These are phyloP conservation scores for Cerastis leucographa DNA, from an alignment of 2,888 invertebrate genomes.

Conservation along the genomic window DNA sequence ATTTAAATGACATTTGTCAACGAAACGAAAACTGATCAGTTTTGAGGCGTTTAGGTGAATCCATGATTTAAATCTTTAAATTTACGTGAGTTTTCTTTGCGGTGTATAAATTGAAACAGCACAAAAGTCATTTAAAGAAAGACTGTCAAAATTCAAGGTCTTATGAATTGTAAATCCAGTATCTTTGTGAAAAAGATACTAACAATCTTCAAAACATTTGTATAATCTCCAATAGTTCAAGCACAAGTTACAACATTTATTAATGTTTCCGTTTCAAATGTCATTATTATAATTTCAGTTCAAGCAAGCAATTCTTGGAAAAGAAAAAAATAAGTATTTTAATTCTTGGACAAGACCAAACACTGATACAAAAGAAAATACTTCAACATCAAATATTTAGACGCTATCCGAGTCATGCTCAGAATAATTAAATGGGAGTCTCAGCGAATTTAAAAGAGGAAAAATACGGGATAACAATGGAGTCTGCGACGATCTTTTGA, in stretches of 20 bases:
- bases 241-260: constrained; percentile 31
- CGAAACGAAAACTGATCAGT: not conserved
- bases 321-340: constrained; percentile 52
- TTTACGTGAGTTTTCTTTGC: constrained; percentile 6
- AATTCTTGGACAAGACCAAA: constrained; percentile 62
- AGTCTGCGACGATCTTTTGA: constrained; percentile 50
- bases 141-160: not conserved
- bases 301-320: constrained; percentile 30
- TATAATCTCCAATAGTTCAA: constrained; percentile 31
- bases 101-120: constrained; percentile 13
- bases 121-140: constrained; percentile 3
- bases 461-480: constrained; percentile 56
- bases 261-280: constrained; percentile 36
- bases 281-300: constrained; percentile 46
- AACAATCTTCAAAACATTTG: constrained; percentile 5
- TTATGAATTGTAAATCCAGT: constrained; percentile 24
- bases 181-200: not conserved
- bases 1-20: not conserved
- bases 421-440: constrained; percentile 59
- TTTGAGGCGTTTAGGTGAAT: not conserved
- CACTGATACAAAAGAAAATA: constrained; percentile 61
- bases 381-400: constrained; percentile 65
- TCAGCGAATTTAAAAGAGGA: constrained; percentile 59
- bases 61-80: not conserved
- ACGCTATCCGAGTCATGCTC: constrained; percentile 56